Evolutionary conservation across 2,797 vertebrate genomes (phyloP), one percentile per base, ranked within the genome.

Genomic region (Gallirallus australis): DNA sequence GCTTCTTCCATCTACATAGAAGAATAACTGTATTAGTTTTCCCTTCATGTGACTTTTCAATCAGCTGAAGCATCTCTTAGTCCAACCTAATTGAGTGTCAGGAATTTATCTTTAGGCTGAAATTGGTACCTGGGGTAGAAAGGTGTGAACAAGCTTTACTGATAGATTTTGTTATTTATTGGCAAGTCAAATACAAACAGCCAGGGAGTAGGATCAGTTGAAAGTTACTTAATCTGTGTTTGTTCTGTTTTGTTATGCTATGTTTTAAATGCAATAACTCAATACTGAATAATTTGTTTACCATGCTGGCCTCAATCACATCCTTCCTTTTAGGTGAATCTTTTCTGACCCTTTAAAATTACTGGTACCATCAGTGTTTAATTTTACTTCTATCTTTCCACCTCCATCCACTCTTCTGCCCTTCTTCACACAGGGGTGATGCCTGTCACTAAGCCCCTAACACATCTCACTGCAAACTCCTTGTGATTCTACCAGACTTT

Each of bases 61-160:
- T 90, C 88, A 75, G 68, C 30, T 69, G 31, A 92, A 89, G 83
- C 69, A 70, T 40, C 82, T 47, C 83, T 91, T 76, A 68, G 0
- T 70, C 70, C 53, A 50, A 50, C 50, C 70, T 94, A 76, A 94
- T 90, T 82, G 87, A 72, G 86, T 82, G 75, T 90, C 93, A 92
- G 52, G 59, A 95, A 42, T 82, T 86, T 61, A 92, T 94, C 84
- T 93, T 89, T 59, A 57, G 54, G 50, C 71, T 93, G 88, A 95
- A 89, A 90, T 82, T 89, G 85, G 72, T 94, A 92, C 56, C 73
- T 57, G 50, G 79, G 91, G 50, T 50, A 81, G 73, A 69, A 86
- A 83, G 57, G 45, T 75, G 70, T 86, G 89, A 95, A 93, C 81
- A 95, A 95, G 52, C 50, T 89, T 86, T 90, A 61, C 82, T 92